These are phyloP conservation scores for Megastigmus dorsalis DNA, from an alignment of 2,888 invertebrate genomes.

Conservation along the genomic window DNA sequence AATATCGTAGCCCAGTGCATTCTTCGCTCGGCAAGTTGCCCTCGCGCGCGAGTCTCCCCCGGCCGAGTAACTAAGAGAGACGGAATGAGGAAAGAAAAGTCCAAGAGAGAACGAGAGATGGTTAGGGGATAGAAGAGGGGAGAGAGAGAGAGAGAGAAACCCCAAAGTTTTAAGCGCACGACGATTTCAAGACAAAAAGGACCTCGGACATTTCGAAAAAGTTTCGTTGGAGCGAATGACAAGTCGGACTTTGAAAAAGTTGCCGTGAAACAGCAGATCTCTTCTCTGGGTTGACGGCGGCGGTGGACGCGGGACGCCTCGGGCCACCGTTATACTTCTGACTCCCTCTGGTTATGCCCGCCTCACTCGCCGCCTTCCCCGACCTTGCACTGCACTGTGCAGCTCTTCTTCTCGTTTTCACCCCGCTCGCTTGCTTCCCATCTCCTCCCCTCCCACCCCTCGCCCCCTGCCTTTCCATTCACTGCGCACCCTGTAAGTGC, in stretches of 20 bases:
- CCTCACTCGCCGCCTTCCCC: not conserved
- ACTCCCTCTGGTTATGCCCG: too few relatives aligned
- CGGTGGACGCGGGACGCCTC: constrained; percentile 18
- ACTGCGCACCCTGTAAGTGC: constrained; percentile 26
- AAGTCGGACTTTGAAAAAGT: constrained; percentile 58
- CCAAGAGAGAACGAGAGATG: not conserved
- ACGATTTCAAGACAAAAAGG: constrained; percentile 56
- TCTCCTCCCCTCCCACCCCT: not conserved
- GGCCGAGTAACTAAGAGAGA: not conserved
- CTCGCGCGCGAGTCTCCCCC: not conserved
- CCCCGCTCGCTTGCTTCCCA: constrained; percentile 28
- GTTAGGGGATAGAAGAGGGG: not conserved
- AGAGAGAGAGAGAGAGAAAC: constrained; percentile 10
- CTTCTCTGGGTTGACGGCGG: not conserved
- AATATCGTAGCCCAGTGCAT: constrained; percentile 41
- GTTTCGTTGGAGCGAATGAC: constrained; percentile 57
- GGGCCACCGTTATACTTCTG: not conserved
- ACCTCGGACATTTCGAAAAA: constrained; percentile 59
- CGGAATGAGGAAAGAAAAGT: not conserved
- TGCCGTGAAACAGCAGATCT: constrained; percentile 56
- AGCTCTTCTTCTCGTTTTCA: constrained; percentile 49
- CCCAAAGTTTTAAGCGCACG: constrained; percentile 58
- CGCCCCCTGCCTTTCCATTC: not conserved
- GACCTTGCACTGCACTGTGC: not conserved
- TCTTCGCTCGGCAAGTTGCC: constrained; percentile 18